Evolutionary conservation across 30 jellyfish, hydroid and myxozoan species (phyloP), one percentile per base, ranked within the genome.

Genomic region (Cassiopea xamachana): DNA sequence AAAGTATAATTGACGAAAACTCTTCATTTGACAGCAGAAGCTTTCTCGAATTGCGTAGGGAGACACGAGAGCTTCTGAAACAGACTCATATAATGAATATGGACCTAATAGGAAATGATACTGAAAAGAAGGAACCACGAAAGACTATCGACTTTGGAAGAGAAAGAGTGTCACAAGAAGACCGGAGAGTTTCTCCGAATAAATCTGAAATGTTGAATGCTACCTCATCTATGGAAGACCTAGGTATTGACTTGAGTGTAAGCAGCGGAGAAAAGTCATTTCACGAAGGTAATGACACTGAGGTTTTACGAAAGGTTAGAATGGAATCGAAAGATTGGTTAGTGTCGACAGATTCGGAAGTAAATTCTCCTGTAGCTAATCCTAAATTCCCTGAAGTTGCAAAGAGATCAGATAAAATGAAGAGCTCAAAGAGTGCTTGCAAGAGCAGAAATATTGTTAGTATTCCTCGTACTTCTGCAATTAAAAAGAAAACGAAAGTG

Each of bases 211-310:
- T 3, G 6, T 48, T 60, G 1, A 13, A 49, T 1, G 18, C 17
- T n/a, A 60, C 73, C 7, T 64, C 82, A 9, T 82, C 82, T 62
- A 15, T 46, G 5, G 90, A 82, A 16, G 90, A 82, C 60, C 82
- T 82, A 5, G 90, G 90, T 19, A 82, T 82, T 46, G 90, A 82
- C 46, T 59, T 68, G 82, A 69, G 87, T 39, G 3, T 58, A 14
- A 15, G 87, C 55, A 78, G 87, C 1, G 75, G 5, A 17, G 87
- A 51, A 48, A 49, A 7, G 39, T 78, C 87, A 1, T 55, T 48
- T 9, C 16, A 10, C 50, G 87, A 9, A 19, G 48, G 8, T 27
- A 1, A 50, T 15, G 15, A 51, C 60, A n/a, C 73, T n/a, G 87
- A 62, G 18, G 50, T 50, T 27, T 12, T 78, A 45, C 59, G 50